Base-by-base conservation (phyloP, 2,888 invertebrate species). In the Epistrophe grossulariae region DNA sequence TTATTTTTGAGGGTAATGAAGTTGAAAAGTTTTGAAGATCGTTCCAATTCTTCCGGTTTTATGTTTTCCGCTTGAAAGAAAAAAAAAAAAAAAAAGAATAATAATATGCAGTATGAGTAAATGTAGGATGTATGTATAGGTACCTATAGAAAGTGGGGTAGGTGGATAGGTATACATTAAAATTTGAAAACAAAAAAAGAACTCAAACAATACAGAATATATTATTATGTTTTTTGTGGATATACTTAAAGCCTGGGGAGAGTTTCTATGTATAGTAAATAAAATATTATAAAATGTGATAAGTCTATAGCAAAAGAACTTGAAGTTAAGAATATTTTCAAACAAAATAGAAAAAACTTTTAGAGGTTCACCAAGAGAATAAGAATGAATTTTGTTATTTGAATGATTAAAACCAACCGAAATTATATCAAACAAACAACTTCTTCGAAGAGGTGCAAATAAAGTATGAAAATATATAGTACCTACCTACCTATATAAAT, bases 1-100 rank as follows among this genome's bases (percentile, higher is more conserved):
- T 60, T 84, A 60, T 79, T 84, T 48, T 52, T 64, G 50, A 35
- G 79, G 74, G 79, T 79, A 84, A 76, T 84, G 84, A 66, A 74
- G 84, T 71, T n/a, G n/a, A n/a, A n/a, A n/a, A n/a, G n/a, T n/a
- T n/a, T n/a, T n/a, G n/a, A n/a, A n/a, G n/a, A n/a, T 79, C 66
- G 28, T 84, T 84, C 52, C 38, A 59, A 64, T 71, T 74, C 71
- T 79, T 76, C 71, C 60, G 72, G 83, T 50, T 64, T 68, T 78
- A 68, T 73, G 60, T 73, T 68, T 73, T 78, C 68, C 70, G 48
- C 48, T 74, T 71, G 35, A 31, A 2, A 79, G 64, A 31, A 15
- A 50, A 43, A 76, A 72, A 70, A 0, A n/a, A n/a, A n/a, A n/a
- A n/a, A n/a, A n/a, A n/a, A n/a, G n/a, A n/a, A n/a, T n/a, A n/a